Evolutionary conservation across 2,113 vertebrate genomes (phyloP).

Genomic region (Cryptotis parvus): DNA sequence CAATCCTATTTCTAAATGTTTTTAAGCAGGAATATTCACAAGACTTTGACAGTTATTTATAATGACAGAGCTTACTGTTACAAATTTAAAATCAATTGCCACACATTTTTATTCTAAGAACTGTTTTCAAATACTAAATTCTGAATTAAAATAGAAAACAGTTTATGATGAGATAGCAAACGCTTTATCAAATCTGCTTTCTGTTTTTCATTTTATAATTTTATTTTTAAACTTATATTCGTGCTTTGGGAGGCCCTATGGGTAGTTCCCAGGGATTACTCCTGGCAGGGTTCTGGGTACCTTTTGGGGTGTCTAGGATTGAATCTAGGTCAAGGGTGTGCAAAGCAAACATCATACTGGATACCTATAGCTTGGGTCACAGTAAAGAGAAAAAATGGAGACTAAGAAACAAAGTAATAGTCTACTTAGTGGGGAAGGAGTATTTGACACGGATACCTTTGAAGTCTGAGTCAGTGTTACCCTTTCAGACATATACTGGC

Average conservation of each 20-base stretch:
- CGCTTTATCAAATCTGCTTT: not conserved
- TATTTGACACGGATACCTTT: not conserved
- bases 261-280: too few relatives aligned
- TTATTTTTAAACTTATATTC: too few relatives aligned
- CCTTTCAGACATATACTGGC: not conserved
- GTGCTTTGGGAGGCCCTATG: too few relatives aligned
- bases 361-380: too few relatives aligned
- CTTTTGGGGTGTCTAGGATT: too few relatives aligned
- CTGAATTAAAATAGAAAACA: constrained; percentile 1
- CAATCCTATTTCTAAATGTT: not conserved
- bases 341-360: too few relatives aligned
- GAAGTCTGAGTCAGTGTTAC: not conserved
- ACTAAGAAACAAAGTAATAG: not conserved
- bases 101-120: not conserved
- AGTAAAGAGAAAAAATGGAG: not conserved
- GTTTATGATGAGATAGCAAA: not conserved
- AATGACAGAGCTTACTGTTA: not conserved
- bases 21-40: not conserved
- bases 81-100: not conserved
- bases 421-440: not conserved
- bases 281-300: too few relatives aligned
- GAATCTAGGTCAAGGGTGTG: too few relatives aligned
- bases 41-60: not conserved
- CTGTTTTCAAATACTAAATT: not conserved
- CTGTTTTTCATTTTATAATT: not conserved